Percentiles rank a stretch among this genome's conserved stretches.
These are phyloP conservation scores for Brachyhypopomus gauderio DNA, from an alignment of 2,113 vertebrate genomes.

Conservation along the genomic window DNA sequence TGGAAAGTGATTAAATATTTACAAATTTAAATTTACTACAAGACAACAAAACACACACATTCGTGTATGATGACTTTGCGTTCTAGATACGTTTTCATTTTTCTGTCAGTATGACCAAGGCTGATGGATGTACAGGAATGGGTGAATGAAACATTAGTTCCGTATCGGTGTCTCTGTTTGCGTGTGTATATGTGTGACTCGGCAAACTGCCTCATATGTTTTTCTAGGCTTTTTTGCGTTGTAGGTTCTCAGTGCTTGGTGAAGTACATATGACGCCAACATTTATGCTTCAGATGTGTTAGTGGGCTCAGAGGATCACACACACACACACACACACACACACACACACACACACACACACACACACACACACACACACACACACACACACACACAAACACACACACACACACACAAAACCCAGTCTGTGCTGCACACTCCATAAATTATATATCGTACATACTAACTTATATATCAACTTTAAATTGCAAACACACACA, in stretches of 20 bases:
- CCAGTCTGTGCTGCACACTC: too few species aligned
- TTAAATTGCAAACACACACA: too few species aligned
- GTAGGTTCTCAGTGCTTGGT: slow-evolving; percentile 5
- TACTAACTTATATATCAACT: too few species aligned
- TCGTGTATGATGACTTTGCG: neutral
- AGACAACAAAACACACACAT: neutral
- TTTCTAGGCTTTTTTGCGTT: neutral
- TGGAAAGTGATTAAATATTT: neutral
- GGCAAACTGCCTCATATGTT: neutral
- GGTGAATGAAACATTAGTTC: neutral
- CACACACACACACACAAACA: neutral
- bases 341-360: neutral
- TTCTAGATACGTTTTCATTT: neutral
- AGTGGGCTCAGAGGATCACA: neutral
- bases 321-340: neutral
- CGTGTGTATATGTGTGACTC: neutral
- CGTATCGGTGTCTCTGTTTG: neutral
- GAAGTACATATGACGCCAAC: neutral
- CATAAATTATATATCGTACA: too few species aligned
- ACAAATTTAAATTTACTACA: neutral
- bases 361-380: neutral
- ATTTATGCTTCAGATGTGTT: neutral
- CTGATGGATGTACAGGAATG: neutral
- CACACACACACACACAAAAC: neutral
- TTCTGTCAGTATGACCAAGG: neutral